A percentile compares a stretch with the other conserved stretches of the same genome.
Conservation (phyloP, 1,140 invertebrate species). For the Danaus melanippus region DNA sequence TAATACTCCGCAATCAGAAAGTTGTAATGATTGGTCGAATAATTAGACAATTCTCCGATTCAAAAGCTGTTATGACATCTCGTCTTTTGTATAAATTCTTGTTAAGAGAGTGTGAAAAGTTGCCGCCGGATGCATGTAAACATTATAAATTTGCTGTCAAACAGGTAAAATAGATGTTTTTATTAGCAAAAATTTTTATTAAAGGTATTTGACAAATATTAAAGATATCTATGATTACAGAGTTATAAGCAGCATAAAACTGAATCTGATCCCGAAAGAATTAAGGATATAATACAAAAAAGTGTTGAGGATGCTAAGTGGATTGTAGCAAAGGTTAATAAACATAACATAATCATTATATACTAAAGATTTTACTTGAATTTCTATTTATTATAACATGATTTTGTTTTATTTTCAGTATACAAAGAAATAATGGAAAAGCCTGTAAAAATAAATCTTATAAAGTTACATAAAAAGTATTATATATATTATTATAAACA, state of each 20-base stretch:
- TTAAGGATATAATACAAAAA: slow-evolving; percentile 83
- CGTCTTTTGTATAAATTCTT: slow-evolving; percentile 59
- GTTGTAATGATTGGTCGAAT: slow-evolving; percentile 33
- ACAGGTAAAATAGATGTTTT: slow-evolving; percentile 37
- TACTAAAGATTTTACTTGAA: not conserved
- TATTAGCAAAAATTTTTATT: not conserved
- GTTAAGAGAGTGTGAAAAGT: slow-evolving; percentile 61
- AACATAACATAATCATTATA: not conserved
- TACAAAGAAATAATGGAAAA: slow-evolving; percentile 51
- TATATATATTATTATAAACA: slow-evolving; percentile 41
- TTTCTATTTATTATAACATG: slow-evolving; percentile 2
- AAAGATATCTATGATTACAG: slow-evolving; percentile 58
- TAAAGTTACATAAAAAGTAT: slow-evolving; percentile 27
- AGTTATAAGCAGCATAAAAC: slow-evolving; percentile 83
- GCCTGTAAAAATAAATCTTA: slow-evolving; percentile 13
- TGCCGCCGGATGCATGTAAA: slow-evolving; percentile 66
- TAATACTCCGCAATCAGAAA: too few species aligned
- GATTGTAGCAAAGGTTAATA: slow-evolving; percentile 81
- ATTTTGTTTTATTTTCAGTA: slow-evolving; percentile 45
- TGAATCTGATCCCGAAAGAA: slow-evolving; percentile 81
- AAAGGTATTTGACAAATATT: not conserved
- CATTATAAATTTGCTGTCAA: slow-evolving; percentile 64
- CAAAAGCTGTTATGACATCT: slow-evolving; percentile 55
- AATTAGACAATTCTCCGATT: slow-evolving; percentile 29
- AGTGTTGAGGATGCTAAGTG: slow-evolving; percentile 84